Conservation (phyloP, 2,113 vertebrate genomes). For the Regulus satrapa region DNA sequence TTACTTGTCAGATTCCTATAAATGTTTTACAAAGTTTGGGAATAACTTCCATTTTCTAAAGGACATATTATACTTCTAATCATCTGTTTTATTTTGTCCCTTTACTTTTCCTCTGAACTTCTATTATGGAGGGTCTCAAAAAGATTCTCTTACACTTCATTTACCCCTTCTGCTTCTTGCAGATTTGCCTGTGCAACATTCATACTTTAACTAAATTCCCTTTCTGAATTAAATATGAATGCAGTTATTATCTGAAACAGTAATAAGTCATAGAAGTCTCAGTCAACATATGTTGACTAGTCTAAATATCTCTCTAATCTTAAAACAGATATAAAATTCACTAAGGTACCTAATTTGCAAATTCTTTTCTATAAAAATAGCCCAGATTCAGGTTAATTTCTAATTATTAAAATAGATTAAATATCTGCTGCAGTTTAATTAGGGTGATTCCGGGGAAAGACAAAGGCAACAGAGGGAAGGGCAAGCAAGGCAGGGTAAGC, state of each 20-base stretch:
- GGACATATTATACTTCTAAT: not conserved
- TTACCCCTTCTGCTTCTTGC: not conserved
- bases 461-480: not conserved
- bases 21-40: not conserved
- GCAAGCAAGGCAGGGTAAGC: not conserved
- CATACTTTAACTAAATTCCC: not conserved
- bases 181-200: not conserved
- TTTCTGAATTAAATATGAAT: not conserved
- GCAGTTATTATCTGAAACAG: not conserved
- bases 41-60: not conserved
- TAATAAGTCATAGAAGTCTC: not conserved
- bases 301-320: not conserved
- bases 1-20: not conserved
- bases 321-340: not conserved
- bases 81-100: not conserved
- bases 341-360: not conserved
- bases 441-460: not conserved
- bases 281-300: not conserved
- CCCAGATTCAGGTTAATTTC: not conserved
- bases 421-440: not conserved
- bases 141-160: not conserved
- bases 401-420: not conserved
- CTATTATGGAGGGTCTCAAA: not conserved
- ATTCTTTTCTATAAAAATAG: not conserved
- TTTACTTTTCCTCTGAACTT: not conserved